A percentile compares a stretch with the other conserved stretches of the same genome.
These are phyloP conservation scores for Molossus molossus DNA, from an alignment of 2,797 vertebrate species.

Conservation along the genomic window DNA sequence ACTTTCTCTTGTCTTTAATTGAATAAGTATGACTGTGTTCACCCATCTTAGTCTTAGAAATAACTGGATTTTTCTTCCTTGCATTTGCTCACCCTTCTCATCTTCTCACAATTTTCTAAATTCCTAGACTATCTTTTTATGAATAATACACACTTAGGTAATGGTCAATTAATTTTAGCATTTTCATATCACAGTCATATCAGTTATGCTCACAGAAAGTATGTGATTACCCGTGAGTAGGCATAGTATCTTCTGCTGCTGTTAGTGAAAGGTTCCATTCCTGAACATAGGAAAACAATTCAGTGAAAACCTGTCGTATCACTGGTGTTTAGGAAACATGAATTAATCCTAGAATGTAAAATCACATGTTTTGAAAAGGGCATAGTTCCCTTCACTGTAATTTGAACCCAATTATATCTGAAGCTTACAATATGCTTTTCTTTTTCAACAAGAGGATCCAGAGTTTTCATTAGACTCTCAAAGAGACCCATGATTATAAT, in stretches of 20 bases:
- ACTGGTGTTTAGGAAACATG: neutral
- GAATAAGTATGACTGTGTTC: neutral
- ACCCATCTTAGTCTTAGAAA: neutral
- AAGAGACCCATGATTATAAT: neutral
- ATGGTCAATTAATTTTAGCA: neutral
- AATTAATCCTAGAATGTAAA: neutral
- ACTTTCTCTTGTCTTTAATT: neutral
- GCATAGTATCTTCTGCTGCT: neutral
- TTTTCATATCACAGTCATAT: neutral
- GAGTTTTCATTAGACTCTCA: conserved; percentile 37
- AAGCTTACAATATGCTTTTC: neutral
- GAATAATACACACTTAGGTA: neutral
- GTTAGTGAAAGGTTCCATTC: neutral
- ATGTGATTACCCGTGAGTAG: neutral
- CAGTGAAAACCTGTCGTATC: neutral
- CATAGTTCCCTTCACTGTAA: neutral
- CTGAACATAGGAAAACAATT: conserved; percentile 2
- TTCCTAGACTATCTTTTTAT: conserved; percentile 3
- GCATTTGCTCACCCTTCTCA: neutral
- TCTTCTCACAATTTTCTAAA: neutral
- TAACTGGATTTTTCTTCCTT: neutral
- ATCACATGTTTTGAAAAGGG: conserved; percentile 29
- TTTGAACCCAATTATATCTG: neutral
- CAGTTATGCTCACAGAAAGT: neutral
- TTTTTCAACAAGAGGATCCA: neutral